Evolutionary conservation across 1,140 invertebrate species (phyloP).

Genomic region (Dreissena polymorpha): DNA sequence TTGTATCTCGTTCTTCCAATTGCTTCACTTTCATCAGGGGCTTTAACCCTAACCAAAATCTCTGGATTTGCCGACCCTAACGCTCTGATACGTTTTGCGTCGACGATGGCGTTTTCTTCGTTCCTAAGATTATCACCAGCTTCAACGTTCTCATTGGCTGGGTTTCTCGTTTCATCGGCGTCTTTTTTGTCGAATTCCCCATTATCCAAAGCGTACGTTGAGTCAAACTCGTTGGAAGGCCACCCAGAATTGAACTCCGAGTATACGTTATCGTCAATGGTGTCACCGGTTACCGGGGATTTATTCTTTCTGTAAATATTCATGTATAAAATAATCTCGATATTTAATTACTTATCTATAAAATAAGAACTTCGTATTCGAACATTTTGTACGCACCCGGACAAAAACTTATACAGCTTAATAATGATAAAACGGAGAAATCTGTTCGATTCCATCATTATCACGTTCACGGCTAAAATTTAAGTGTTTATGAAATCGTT

Average conservation of each 20-base stretch:
- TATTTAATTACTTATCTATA: background rate
- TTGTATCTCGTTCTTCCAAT: background rate
- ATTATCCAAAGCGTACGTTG: conserved; percentile 15
- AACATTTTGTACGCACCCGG: conserved; percentile 1
- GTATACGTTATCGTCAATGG: conserved; percentile 20
- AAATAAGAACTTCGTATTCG: conserved; percentile 11
- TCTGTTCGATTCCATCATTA: background rate
- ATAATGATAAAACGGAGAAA: background rate
- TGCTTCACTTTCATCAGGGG: background rate
- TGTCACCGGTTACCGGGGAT: background rate
- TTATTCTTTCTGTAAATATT: too few relatives aligned
- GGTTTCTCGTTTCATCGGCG: background rate
- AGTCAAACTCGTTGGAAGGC: conserved; percentile 32
- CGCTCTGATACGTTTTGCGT: conserved; percentile 2
- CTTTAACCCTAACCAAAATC: background rate
- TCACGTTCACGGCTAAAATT: background rate
- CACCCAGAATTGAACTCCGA: conserved; percentile 27
- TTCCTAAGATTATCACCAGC: conserved; percentile 11
- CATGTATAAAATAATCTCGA: too few relatives aligned
- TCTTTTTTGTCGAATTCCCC: conserved; percentile 1
- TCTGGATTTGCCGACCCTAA: background rate
- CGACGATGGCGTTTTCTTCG: conserved; percentile 17
- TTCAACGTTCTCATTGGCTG: conserved; percentile 1
- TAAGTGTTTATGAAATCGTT: background rate
- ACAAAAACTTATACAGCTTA: background rate